Evolutionary conservation across 2,113 vertebrate genomes (phyloP).

Genomic region (Pelusios castaneus): DNA sequence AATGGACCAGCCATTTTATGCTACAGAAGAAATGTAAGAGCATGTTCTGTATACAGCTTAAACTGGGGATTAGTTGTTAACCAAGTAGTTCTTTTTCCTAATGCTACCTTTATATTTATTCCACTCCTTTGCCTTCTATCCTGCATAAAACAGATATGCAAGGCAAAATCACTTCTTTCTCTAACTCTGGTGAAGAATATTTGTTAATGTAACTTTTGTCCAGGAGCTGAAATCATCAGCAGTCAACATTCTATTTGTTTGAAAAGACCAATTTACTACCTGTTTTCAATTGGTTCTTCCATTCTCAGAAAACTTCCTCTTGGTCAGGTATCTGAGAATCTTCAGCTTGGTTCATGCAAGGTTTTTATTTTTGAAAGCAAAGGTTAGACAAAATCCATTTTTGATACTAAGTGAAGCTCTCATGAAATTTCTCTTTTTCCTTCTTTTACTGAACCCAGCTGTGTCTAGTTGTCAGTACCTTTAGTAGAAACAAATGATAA

Average conservation of each 20-base stretch:
- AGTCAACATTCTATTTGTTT: background rate
- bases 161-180: background rate
- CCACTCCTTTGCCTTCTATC: background rate
- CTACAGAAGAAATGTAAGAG: constrained; percentile 87
- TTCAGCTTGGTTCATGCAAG: accelerated
- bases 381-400: background rate
- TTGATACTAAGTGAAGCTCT: background rate
- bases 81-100: background rate
- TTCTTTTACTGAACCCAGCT: background rate
- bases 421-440: background rate
- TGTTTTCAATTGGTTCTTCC: background rate
- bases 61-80: background rate
- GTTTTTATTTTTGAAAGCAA: background rate
- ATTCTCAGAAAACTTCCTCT: background rate
- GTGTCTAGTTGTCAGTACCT: background rate
- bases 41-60: background rate
- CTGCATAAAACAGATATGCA: background rate
- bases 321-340: background rate
- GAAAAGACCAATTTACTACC: background rate
- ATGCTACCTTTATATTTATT: background rate
- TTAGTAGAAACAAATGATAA: background rate
- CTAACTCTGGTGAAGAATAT: background rate
- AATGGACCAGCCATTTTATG: constrained; percentile 94
- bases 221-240: background rate
- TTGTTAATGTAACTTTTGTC: background rate